Percentiles rank a stretch among this genome's conserved stretches.
Conservation (phyloP, 2,888 invertebrate species). For the Lepidocyrtinus sp. region DNA sequence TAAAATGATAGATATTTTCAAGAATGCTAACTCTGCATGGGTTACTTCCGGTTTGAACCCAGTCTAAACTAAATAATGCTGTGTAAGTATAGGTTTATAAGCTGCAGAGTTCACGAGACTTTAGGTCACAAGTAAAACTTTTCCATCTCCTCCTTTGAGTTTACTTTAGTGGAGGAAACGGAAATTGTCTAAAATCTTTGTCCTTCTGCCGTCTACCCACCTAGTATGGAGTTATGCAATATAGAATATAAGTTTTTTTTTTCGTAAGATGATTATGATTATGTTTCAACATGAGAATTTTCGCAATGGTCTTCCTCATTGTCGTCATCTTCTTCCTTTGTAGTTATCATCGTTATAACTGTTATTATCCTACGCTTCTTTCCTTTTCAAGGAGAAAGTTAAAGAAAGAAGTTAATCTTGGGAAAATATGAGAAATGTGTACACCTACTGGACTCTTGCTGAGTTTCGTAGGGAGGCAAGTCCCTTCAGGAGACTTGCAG, state of each 20-base stretch:
- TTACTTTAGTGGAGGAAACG: conserved; percentile 36
- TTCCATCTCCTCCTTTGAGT: background rate
- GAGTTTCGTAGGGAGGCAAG: too few relatives aligned
- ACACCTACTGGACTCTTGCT: too few relatives aligned
- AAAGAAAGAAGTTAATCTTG: too few relatives aligned
- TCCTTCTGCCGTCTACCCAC: conserved; percentile 11
- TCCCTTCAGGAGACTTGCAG: too few relatives aligned
- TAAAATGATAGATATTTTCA: too few relatives aligned
- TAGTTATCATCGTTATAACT: conserved; percentile 30
- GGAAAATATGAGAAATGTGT: too few relatives aligned
- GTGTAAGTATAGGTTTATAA: too few relatives aligned
- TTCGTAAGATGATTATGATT: conserved; percentile 41
- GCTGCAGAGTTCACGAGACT: too few relatives aligned
- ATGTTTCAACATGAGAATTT: conserved; percentile 16
- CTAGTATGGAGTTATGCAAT: background rate
- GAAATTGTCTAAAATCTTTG: conserved; percentile 46
- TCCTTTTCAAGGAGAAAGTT: too few relatives aligned
- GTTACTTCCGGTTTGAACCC: conserved; percentile 51
- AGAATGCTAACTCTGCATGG: too few relatives aligned
- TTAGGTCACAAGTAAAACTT: too few relatives aligned
- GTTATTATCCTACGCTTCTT: conserved; percentile 32
- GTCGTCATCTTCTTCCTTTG: background rate
- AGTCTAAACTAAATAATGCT: too few relatives aligned
- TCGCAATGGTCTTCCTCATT: background rate
- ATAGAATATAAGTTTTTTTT: conserved; percentile 8